Percentiles rank a stretch among this genome's conserved stretches.
phyloP scores from a whole-genome alignment of 2,888 invertebrate species.

The Amblyjoppa fuscipennis region DNA sequence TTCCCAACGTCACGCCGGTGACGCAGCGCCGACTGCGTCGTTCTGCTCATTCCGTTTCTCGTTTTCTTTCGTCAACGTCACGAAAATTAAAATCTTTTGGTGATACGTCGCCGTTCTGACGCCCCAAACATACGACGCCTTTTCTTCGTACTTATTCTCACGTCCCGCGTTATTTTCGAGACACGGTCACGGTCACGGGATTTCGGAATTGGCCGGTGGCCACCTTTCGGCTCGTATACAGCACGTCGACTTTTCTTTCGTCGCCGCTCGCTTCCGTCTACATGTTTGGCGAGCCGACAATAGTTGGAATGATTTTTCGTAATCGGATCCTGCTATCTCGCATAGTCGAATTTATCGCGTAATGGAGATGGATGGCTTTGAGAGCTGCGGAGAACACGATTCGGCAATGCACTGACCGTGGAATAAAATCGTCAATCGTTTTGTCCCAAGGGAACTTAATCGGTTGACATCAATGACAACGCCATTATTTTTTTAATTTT shows the following conservation, averaged over 20 bases:
- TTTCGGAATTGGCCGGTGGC: slow-evolving; percentile 39
- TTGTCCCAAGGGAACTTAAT: neutral
- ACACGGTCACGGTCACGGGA: slow-evolving; percentile 6
- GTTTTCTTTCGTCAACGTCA: slow-evolving; percentile 32
- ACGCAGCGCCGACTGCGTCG: slow-evolving; percentile 25
- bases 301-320: slow-evolving; percentile 3
- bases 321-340: slow-evolving; percentile 16
- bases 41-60: neutral
- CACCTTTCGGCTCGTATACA: slow-evolving; percentile 35
- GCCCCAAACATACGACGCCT: neutral
- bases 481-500: neutral
- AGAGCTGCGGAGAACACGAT: neutral
- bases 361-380: neutral
- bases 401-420: neutral
- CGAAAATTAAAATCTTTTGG: slow-evolving; percentile 6
- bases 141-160: slow-evolving; percentile 21
- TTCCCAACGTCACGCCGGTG: slow-evolving; percentile 4
- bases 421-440: neutral
- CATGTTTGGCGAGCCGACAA: slow-evolving; percentile 39
- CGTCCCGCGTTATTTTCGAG: slow-evolving; percentile 32
- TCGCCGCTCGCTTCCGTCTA: slow-evolving; percentile 3
- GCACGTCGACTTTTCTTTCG: slow-evolving; percentile 28
- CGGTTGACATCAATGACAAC: neutral
- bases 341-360: neutral
- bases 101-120: slow-evolving; percentile 41